Evolutionary conservation across 2,113 vertebrate genomes (phyloP).

Genomic region (Cottus gobio): DNA sequence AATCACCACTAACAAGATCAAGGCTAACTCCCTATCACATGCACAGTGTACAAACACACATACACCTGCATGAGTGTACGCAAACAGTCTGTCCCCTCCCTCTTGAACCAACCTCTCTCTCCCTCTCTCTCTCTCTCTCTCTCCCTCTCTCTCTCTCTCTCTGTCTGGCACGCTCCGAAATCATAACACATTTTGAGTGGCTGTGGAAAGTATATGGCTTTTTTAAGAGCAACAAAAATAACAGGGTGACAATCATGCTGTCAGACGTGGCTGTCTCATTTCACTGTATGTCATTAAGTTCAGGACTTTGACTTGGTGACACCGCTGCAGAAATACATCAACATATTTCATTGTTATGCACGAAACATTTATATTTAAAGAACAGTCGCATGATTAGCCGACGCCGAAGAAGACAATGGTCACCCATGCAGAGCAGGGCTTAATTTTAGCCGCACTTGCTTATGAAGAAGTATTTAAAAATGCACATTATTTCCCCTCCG

Average conservation of each 20-base stretch:
- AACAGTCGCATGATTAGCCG: background rate
- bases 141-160: constrained; percentile 13
- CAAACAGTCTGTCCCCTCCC: constrained; percentile 47
- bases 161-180: constrained; percentile 62
- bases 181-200: constrained; percentile 77
- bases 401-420: constrained; percentile 6
- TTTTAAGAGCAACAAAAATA: constrained; percentile 75
- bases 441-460: background rate
- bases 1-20: constrained; percentile 83
- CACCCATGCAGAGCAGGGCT: background rate
- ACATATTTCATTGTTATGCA: constrained; percentile 11
- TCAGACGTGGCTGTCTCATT: constrained; percentile 66
- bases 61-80: constrained; percentile 65
- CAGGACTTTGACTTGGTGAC: constrained; percentile 55
- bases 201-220: constrained; percentile 71
- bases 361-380: constrained; percentile 18
- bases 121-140: constrained; percentile 24
- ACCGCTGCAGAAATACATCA: constrained; percentile 33
- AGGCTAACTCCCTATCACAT: constrained; percentile 74
- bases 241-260: constrained; percentile 65
- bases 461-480: background rate
- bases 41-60: constrained; percentile 51
- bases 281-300: constrained; percentile 70
- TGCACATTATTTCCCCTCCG: background rate
- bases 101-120: constrained; percentile 49